phyloP scores from a whole-genome alignment of 1,140 invertebrate genomes.

The Oryctes rhinoceros region DNA sequence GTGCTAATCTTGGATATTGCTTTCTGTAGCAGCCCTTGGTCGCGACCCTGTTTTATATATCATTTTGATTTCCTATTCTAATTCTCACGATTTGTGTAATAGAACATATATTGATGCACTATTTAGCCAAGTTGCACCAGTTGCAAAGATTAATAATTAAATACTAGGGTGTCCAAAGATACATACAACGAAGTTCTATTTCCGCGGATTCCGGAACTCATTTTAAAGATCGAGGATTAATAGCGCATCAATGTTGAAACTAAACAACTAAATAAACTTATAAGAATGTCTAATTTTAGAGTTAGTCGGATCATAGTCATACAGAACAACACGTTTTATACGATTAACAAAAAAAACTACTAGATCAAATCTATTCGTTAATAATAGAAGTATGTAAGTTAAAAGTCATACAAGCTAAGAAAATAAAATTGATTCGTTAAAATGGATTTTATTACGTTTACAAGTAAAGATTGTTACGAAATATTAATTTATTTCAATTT shows the following conservation, averaged over 20 bases:
- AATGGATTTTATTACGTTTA: too few relatives aligned
- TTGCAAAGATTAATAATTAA: too few relatives aligned
- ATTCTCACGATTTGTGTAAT: background rate
- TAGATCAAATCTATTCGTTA: background rate
- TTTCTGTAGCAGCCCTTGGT: constrained; percentile 70
- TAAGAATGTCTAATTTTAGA: background rate
- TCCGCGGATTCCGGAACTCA: background rate
- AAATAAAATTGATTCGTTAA: background rate
- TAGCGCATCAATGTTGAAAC: constrained; percentile 20
- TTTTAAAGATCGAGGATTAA: background rate
- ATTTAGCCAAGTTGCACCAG: background rate
- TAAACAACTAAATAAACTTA: background rate
- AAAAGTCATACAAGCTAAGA: background rate
- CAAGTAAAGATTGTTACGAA: background rate
- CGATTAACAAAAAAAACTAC: background rate
- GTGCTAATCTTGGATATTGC: constrained; percentile 80
- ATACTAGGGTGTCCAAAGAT: too few relatives aligned
- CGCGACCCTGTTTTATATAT: constrained; percentile 52
- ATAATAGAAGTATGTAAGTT: background rate
- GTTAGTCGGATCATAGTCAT: constrained; percentile 25
- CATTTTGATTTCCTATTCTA: constrained; percentile 6
- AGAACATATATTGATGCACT: constrained; percentile 16
- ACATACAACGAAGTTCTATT: background rate
- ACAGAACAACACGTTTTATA: constrained; percentile 39
- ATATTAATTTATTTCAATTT: background rate